Base-by-base conservation (phyloP, 2,797 vertebrate species). In the Limnodromus scolopaceus region DNA sequence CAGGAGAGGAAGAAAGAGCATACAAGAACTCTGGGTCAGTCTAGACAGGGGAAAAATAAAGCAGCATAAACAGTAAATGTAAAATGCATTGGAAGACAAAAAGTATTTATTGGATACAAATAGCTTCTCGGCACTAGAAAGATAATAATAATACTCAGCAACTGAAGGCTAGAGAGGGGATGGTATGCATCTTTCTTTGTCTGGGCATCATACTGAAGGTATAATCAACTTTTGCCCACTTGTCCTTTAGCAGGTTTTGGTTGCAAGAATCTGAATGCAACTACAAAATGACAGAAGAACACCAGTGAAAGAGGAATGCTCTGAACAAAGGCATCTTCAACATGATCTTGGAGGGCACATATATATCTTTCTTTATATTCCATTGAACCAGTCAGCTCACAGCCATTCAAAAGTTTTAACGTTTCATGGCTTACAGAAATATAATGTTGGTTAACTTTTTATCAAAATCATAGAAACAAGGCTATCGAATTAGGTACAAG, bases 91-190 rank as follows among this genome's bases (percentile, higher is more conserved):
- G 76, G 91, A 95, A 96, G 87, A 94, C 76, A 84, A 85, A 38
- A 92, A 39, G 24, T 89, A 87, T 95, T 95, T 96, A 95, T 95
- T 95, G 71, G 81, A 80, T 94, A 94, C 54, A 96, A 93, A 89
- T 43, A 66, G 41, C 28, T 95, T 96, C 60, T 84, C 0, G 0
- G 55, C 43, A 70, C 60, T 87, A 87, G 60, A 74, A 88, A 81
- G 74, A 34, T 60, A 89, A 30, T 71, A 89, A 25, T 82, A 51
- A 39, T 53, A 74, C 36, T 91, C 49, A 94, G 92, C 45, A 93
- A 36, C 45, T 80, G 60, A 85, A 93, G 57, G 41, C 78, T 80
- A 76, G 49, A 88, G 64, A 70, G 36, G 64, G n/a, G 27, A 80
- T 45, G 24, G 24, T 87, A 55, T 60, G 60, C 45, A 84, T 30